Evolutionary conservation across 2,113 vertebrate genomes (phyloP), one percentile per base, ranked within the genome.

Genomic region (Anguilla rostrata): DNA sequence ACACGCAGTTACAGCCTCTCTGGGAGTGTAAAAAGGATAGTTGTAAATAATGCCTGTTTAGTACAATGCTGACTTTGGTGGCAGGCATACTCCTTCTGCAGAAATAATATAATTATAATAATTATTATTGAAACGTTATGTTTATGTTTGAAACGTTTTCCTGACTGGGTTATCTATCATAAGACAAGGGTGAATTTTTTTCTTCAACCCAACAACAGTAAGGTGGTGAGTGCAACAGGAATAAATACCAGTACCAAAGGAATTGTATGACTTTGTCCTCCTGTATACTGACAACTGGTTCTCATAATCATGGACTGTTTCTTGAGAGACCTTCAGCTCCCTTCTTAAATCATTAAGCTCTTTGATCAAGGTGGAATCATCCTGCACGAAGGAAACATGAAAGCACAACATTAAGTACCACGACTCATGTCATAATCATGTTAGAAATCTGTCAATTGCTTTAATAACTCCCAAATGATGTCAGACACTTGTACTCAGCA

Each of bases 291-390:
- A 53, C 40, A 79, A 39, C 85, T 92, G 92, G 49, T 7, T 87
- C 85, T 81, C 87, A 71, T 87, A 39, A 0, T 93, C 89, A 83
- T 91, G 93, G 18, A 88, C 83, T 85, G 90, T 88, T 22, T 80
- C 84, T 46, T 89, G 92, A 29, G 41, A 15, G 20, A 53, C 0
- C 26, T 34, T 81, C 87, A 95, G 88, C 87, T 95, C 95, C 43
- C 84, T 88, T 0, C 94, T 88, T 86, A 94, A 87, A 0, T 94
- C 29, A 1, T 95, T 95, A 82, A 94, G 91, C 88, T 95, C 94
- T 29, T 92, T 88, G 0, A 95, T 92, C 18, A 96, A 91, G 40
- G 85, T 82, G 18, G 92, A 86, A 0, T 95, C 95, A 66, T 95
- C 93, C 95, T 96, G 91, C 81, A 86, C 3, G 46, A 53, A 93